phyloP scores from a whole-genome alignment of 2,113 vertebrate genomes.

The Cyprinodon brontotheroides region DNA sequence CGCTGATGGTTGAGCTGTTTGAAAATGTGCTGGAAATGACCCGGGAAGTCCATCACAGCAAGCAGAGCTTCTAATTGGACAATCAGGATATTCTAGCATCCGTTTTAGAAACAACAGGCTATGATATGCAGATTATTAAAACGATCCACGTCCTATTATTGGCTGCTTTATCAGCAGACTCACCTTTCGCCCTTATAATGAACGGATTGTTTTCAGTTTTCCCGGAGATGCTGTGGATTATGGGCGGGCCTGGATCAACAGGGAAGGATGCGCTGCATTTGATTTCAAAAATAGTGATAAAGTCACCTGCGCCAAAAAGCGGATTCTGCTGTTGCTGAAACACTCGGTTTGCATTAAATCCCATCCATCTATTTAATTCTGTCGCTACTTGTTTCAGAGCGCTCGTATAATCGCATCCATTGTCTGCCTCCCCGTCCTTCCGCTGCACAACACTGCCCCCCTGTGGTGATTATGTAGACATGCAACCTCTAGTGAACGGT shows the following conservation, averaged over 20 bases:
- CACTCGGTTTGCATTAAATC: not conserved
- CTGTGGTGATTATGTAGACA: not conserved
- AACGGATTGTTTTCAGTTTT: slow-evolving; percentile 13
- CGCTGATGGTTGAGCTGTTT: slow-evolving; percentile 93
- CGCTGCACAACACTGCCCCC: slow-evolving; percentile 33
- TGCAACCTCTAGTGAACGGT: not conserved
- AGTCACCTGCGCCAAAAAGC: not conserved
- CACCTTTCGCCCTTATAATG: slow-evolving; percentile 13
- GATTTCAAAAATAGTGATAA: not conserved
- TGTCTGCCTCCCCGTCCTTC: slow-evolving; percentile 1
- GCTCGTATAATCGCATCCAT: not conserved
- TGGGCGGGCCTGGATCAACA: slow-evolving; percentile 43
- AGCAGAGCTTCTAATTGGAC: not conserved
- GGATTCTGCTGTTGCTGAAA: not conserved
- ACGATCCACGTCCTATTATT: not conserved
- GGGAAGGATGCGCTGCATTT: slow-evolving; percentile 36
- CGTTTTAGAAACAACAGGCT: not conserved
- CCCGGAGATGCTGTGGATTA: slow-evolving; percentile 42
- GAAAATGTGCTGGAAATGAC: slow-evolving; percentile 92
- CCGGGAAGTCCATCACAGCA: slow-evolving; percentile 89
- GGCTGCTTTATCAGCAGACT: not conserved
- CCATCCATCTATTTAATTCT: not conserved
- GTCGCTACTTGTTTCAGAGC: not conserved
- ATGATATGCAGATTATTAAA: not conserved
- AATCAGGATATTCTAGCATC: not conserved